These are phyloP conservation scores for Leptopilina syphax DNA, from an alignment of 2,888 invertebrate genomes.

Conservation along the genomic window DNA sequence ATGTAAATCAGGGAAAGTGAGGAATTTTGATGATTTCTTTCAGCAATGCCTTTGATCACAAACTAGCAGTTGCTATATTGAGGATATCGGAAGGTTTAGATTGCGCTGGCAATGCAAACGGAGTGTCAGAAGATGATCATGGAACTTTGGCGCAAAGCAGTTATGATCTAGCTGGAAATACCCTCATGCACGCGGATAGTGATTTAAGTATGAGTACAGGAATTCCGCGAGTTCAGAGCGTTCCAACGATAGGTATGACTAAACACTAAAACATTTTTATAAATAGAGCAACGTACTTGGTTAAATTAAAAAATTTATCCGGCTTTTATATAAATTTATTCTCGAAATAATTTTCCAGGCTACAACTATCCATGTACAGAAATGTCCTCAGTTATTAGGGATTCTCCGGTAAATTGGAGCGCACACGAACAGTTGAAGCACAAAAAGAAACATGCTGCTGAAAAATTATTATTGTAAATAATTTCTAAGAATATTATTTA, in stretches of 20 bases:
- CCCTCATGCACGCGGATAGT: slow-evolving; percentile 75
- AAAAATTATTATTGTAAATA: slow-evolving; percentile 68
- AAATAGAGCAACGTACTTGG: background rate
- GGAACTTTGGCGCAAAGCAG: slow-evolving; percentile 71
- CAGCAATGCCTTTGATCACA: slow-evolving; percentile 95
- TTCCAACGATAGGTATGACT: slow-evolving; percentile 67
- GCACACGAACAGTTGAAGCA: slow-evolving; percentile 69
- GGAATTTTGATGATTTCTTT: background rate
- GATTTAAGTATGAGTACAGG: slow-evolving; percentile 72
- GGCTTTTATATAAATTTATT: too few species aligned
- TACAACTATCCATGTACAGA: slow-evolving; percentile 24
- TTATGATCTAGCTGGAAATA: slow-evolving; percentile 72
- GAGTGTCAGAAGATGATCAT: slow-evolving; percentile 69
- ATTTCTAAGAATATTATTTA: background rate
- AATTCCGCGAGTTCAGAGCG: slow-evolving; percentile 73
- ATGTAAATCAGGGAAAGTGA: too few species aligned
- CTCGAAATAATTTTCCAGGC: background rate
- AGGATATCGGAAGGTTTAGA: slow-evolving; percentile 92
- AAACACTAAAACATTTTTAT: background rate
- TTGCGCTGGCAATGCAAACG: slow-evolving; percentile 78
- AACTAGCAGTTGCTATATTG: slow-evolving; percentile 93
- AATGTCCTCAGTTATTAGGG: slow-evolving; percentile 57
- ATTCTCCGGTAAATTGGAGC: slow-evolving; percentile 68
- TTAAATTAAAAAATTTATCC: background rate
- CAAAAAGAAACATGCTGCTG: slow-evolving; percentile 69